Evolutionary conservation across 1,140 invertebrate species (phyloP).

Genomic region (Mercenaria mercenaria): DNA sequence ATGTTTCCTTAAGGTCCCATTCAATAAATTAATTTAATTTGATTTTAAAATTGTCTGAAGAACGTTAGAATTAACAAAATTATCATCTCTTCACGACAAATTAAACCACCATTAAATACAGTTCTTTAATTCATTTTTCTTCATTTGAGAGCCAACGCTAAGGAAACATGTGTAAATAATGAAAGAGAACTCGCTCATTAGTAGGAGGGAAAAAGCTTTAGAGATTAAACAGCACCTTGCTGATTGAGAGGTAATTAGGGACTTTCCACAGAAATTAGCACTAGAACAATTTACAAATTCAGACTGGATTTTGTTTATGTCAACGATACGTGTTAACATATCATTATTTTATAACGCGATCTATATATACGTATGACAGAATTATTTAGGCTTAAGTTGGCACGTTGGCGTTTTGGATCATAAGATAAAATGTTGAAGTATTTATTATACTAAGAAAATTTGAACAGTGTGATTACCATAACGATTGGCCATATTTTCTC

Average conservation of each 20-base stretch:
- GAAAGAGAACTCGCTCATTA: not conserved
- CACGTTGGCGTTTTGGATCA: not conserved
- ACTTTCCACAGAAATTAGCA: constrained; percentile 1
- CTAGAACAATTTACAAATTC: not conserved
- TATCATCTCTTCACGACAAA: too few relatives aligned
- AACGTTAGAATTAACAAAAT: too few relatives aligned
- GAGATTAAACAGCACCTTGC: not conserved
- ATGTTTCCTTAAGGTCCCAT: too few relatives aligned
- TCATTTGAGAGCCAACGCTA: not conserved
- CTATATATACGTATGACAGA: not conserved
- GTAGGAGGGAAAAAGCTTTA: not conserved
- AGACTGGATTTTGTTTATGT: not conserved
- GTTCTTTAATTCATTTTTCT: not conserved
- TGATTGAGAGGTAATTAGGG: not conserved
- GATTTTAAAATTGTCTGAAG: too few relatives aligned
- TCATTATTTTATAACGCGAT: not conserved
- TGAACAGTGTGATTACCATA: too few relatives aligned
- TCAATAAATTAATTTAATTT: too few relatives aligned
- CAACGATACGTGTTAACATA: not conserved
- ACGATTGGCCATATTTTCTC: too few relatives aligned
- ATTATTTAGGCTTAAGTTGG: not conserved
- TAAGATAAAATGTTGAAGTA: not conserved
- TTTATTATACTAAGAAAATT: too few relatives aligned
- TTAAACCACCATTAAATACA: not conserved
- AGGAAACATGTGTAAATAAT: not conserved